phyloP scores from a whole-genome alignment of 2,888 invertebrate genomes.

The Drosophila seclusa region DNA sequence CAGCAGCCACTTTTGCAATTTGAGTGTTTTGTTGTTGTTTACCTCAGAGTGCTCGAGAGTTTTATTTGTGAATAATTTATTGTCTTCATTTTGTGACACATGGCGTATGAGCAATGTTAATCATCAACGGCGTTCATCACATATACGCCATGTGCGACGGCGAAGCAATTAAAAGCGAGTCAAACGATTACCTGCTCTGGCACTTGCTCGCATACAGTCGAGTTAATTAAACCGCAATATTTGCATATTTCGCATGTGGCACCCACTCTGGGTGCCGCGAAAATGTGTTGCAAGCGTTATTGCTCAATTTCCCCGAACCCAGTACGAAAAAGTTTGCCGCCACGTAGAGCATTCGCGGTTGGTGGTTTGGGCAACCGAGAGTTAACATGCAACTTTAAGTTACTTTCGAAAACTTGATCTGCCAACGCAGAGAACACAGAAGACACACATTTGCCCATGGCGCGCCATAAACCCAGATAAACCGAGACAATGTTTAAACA shows the following conservation, averaged over 20 bases:
- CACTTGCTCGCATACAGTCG: constrained; percentile 36
- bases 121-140: constrained; percentile 33
- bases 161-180: constrained; percentile 65
- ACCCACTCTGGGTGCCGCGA: constrained; percentile 5
- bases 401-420: constrained; percentile 71
- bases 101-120: constrained; percentile 54
- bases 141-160: constrained; percentile 63
- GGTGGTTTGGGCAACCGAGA: constrained; percentile 50
- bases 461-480: constrained; percentile 62
- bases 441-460: constrained; percentile 48
- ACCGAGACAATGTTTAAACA: constrained; percentile 70
- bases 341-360: constrained; percentile 9
- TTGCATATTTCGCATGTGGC: constrained; percentile 69
- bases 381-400: constrained; percentile 76
- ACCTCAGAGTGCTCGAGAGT: constrained; percentile 53
- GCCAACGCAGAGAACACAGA: constrained; percentile 15
- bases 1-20: constrained; percentile 30
- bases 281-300: constrained; percentile 69
- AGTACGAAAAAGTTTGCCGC: constrained; percentile 58
- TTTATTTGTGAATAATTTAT: constrained; percentile 72
- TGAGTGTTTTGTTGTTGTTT: constrained; percentile 76
- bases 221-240: constrained; percentile 81
- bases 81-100: constrained; percentile 14
- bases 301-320: constrained; percentile 64
- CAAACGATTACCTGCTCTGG: constrained; percentile 52